A percentile compares a stretch with the other conserved stretches of the same genome.
Conservation (phyloP, 2,888 invertebrate species). For the Liposcelis brunnea region DNA sequence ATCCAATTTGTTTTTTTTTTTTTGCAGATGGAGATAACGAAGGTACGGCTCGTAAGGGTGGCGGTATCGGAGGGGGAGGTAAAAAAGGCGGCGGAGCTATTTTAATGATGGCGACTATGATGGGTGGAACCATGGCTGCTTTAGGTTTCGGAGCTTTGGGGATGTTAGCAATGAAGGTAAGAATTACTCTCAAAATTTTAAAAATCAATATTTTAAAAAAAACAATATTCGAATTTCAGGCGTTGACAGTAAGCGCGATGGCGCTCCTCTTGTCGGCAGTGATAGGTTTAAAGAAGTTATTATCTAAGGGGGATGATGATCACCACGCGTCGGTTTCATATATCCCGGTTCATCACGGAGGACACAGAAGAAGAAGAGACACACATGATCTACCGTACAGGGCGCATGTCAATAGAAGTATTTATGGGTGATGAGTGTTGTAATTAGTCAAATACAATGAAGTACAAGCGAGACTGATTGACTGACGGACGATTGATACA, state of each 20-base stretch:
- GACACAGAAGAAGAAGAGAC: slow-evolving; percentile 6
- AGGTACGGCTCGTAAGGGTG: slow-evolving; percentile 36
- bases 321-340: slow-evolving; percentile 23
- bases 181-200: slow-evolving; percentile 6
- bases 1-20: no score
- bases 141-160: slow-evolving; percentile 58
- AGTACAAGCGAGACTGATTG: no score
- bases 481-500: no score
- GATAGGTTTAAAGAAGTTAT: slow-evolving; percentile 53
- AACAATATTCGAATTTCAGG: slow-evolving; percentile 22
- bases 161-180: slow-evolving; percentile 52
- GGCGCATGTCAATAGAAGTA: neutral
- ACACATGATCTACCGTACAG: neutral
- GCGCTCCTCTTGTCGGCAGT: slow-evolving; percentile 60
- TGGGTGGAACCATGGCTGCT: slow-evolving; percentile 54
- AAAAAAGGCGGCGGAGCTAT: slow-evolving; percentile 37
- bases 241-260: slow-evolving; percentile 48
- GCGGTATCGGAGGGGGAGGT: slow-evolving; percentile 26
- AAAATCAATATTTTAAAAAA: slow-evolving; percentile 6
- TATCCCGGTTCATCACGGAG: slow-evolving; percentile 6
- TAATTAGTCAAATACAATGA: no score
- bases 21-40: slow-evolving; percentile 40
- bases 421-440: no score
- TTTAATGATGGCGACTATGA: slow-evolving; percentile 47
- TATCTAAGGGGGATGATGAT: slow-evolving; percentile 37